Base-by-base conservation (phyloP, 2,888 invertebrate genomes). In the Trichogramma dendrolimi region DNA sequence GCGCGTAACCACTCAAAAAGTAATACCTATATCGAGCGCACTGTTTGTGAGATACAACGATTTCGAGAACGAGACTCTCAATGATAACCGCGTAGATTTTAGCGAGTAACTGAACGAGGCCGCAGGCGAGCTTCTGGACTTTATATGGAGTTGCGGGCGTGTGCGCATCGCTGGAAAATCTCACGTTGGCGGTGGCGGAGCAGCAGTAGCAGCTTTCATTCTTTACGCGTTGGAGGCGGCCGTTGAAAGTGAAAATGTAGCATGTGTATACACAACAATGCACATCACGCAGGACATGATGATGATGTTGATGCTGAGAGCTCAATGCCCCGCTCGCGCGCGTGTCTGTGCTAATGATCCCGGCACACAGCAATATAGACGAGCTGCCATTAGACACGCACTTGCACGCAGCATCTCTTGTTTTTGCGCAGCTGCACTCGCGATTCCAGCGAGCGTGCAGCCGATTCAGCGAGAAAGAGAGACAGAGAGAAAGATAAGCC, bases 71-170 rank as follows among this genome's bases (percentile, higher is more conserved):
- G 27, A 27, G 27, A 27, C 49, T 14, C 39, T 41, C 40, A 11
- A n/a, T 41, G 6, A 10, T 10, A 5, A 49, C 4, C n/a, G 14
- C 40, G 40, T 40, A 53, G 55, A 38, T 55, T 46, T 58, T 49
- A 46, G 48, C 40, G 38, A 41, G 53, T 67, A 65, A 74, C 72
- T 73, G 72, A 70, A 68, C 63, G 50, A 65, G 57, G 63, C 57
- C 60, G 63, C 62, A 61, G 66, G 58, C 65, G 62, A 52, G 68
- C 69, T 66, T 70, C 68, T 68, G 67, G 69, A 68, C 71, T 74
- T 73, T 74, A 73, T 74, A 73, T 64, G 57, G 63, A 57, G 63
- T 63, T 61, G 61, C 60, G 61, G 66, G 65, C 53, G 61, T 68
- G 65, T 64, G 67, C 63, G 64, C 65, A 58, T 60, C 64, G 27